Base-by-base conservation (phyloP, 1,140 invertebrate species). In the Eueides isabella region DNA sequence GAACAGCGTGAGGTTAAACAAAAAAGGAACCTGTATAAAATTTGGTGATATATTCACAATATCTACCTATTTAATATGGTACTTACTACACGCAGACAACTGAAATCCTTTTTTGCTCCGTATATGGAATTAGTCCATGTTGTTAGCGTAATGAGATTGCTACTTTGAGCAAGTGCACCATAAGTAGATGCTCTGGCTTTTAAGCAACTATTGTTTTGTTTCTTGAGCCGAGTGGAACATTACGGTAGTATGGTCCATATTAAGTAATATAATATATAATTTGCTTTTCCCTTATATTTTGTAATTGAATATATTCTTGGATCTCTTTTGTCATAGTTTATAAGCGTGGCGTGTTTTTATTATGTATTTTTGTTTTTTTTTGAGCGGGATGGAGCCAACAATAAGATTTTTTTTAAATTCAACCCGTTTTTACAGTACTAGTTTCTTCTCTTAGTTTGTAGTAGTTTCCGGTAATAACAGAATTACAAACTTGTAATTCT, bases 131-230 rank as follows among this genome's bases (percentile, higher is more conserved):
- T 67, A 67, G 66, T 41, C 41, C 38, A 67, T 55, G 41, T 67
- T 26, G 29, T 69, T 69, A 69, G 30, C 30, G 28, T 69, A 61
- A 69, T 61, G 38, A 55, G 48, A 69, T 69, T 55, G 28, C 67
- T 33, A 69, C 67, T 61, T 69, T 61, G 48, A 55, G 48, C 48
- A 55, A 55, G 48, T 55, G 48, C 48, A 55, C 19, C 48, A 26
- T 55, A 55, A 55, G 48, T 55, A 55, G 23, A 55, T 55, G 48
- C 48, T 26, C 23, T 55, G 48, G 48, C 48, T 26, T 55, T 55
- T 55, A 55, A 55, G 23, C 48, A 55, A 55, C 48, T 26, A 55
- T 55, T 55, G 48, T 55, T 55, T 55, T 55, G 48, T 55, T 26
- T 55, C 48, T 55, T 55, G 48, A 55, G 48, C 12, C 48, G 48